Percentiles rank a stretch among this genome's conserved stretches.
Conservation (phyloP, 2,797 vertebrate genomes). For the Nannoperca australis region DNA sequence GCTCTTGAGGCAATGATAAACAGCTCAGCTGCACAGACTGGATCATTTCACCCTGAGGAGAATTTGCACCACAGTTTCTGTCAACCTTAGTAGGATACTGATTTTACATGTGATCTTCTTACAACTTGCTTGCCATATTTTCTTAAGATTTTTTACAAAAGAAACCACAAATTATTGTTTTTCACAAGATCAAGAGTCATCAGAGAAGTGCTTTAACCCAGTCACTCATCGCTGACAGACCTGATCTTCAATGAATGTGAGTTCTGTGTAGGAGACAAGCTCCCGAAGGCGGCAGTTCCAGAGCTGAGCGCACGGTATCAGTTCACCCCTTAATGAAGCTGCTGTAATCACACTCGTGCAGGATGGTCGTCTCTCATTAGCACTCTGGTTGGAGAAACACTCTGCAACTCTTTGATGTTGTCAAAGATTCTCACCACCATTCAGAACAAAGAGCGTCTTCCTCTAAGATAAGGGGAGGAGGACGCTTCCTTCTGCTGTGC, state of each 20-base stretch:
- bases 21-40: conserved; percentile 34
- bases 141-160: conserved; percentile 48
- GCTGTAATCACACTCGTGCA: conserved; percentile 77
- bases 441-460: conserved; percentile 84
- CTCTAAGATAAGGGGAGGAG: conserved; percentile 77
- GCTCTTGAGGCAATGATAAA: conserved; percentile 60
- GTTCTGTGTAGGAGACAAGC: conserved; percentile 51
- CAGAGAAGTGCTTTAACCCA: conserved; percentile 63
- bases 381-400: conserved; percentile 63
- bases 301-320: conserved; percentile 38
- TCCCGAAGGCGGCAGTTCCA: conserved; percentile 62
- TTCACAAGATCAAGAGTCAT: conserved; percentile 69
- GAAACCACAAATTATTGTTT: conserved; percentile 52
- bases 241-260: conserved; percentile 70
- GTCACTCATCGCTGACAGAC: conserved; percentile 64
- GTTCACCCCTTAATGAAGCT: conserved; percentile 72
- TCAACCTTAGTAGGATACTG: conserved; percentile 39
- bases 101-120: conserved; percentile 60
- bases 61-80: conserved; percentile 40
- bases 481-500: conserved; percentile 73
- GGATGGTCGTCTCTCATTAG: conserved; percentile 83
- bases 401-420: conserved; percentile 83
- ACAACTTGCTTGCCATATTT: conserved; percentile 45
- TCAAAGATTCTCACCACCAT: conserved; percentile 81
- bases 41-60: conserved; percentile 44